These are phyloP conservation scores for Drosophila gunungcola DNA, from an alignment of 1,140 invertebrate species.

Conservation along the genomic window DNA sequence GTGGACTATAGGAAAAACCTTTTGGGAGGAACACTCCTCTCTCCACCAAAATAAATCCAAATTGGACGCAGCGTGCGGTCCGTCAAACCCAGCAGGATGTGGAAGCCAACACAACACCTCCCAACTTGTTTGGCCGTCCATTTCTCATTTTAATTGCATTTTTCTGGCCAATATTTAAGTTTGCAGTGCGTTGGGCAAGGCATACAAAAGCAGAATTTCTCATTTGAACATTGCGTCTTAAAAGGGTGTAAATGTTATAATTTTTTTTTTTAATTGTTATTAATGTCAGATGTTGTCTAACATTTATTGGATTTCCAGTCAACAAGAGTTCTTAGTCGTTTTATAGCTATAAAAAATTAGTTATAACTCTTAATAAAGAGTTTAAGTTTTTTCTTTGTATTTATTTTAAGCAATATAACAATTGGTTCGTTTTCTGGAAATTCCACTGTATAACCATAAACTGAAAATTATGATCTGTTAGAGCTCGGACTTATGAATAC, in stretches of 20 bases:
- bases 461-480: constrained; percentile 37
- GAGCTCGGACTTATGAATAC: constrained; percentile 56
- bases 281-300: no score
- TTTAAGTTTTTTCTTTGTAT: no score
- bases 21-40: neutral
- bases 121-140: constrained; percentile 27
- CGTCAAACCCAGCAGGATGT: constrained; percentile 31
- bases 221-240: constrained; percentile 1
- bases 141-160: constrained; percentile 57
- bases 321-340: no score
- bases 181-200: constrained; percentile 12
- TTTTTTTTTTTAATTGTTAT: no score
- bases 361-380: no score
- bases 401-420: neutral
- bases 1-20: neutral
- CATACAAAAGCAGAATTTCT: neutral
- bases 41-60: constrained; percentile 9
- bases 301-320: no score
- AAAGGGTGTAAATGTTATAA: neutral
- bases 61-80: constrained; percentile 45
- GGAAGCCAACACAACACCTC: constrained; percentile 29
- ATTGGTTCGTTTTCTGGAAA: constrained; percentile 8
- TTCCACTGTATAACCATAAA: constrained; percentile 34
- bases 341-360: no score
- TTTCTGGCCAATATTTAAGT: constrained; percentile 11